These are phyloP conservation scores for Xyrauchen texanus DNA, from an alignment of 2,113 vertebrate genomes.

Conservation along the genomic window DNA sequence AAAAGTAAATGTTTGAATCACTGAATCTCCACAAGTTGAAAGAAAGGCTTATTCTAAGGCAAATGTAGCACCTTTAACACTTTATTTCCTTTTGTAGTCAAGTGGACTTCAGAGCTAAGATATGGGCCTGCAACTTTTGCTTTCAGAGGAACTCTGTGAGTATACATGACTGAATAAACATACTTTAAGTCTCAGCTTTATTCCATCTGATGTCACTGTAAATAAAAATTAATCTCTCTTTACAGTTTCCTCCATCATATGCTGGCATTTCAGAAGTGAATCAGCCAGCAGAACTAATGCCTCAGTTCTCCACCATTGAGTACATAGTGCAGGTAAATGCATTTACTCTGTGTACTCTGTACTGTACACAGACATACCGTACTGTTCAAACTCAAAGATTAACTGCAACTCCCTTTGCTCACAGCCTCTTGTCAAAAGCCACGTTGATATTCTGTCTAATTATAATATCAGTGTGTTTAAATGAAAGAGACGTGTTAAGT, in stretches of 20 bases:
- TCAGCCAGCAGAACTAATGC: constrained; percentile 95
- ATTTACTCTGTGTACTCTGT: constrained; percentile 23
- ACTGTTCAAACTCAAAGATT: constrained; percentile 7
- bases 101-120: constrained; percentile 94
- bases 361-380: constrained; percentile 21
- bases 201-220: neutral
- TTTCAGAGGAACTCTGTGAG: constrained; percentile 96
- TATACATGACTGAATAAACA: constrained; percentile 11
- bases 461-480: too few species aligned
- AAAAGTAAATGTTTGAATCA: too few species aligned
- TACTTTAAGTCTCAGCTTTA: neutral
- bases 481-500: too few species aligned
- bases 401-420: neutral
- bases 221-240: constrained; percentile 51
- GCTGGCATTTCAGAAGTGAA: constrained; percentile 93
- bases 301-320: constrained; percentile 97
- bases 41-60: too few species aligned
- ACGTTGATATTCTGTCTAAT: neutral
- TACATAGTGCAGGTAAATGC: constrained; percentile 92
- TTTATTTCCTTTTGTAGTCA: constrained; percentile 78
- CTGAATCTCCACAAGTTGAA: too few species aligned
- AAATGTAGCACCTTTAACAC: neutral
- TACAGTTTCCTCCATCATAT: constrained; percentile 93
- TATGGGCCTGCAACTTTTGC: constrained; percentile 99
- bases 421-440: constrained; percentile 6